Evolutionary conservation across 2,797 vertebrate species (phyloP), one percentile per base, ranked within the genome.

Genomic region (Esox lucius): DNA sequence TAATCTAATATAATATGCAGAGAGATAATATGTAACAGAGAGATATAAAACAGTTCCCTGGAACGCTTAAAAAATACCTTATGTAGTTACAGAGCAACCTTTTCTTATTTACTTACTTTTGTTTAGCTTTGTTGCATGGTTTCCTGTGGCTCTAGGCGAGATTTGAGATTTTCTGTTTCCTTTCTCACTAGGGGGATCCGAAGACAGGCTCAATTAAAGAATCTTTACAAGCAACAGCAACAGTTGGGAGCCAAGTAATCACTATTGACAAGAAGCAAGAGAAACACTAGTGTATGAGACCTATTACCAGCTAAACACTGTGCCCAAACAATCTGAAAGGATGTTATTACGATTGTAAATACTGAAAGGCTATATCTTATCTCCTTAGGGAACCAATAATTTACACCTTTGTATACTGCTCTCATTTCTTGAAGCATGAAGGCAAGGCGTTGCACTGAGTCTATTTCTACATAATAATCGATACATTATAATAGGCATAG

Each of bases 221-320:
- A 78, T 79, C 70, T 78, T 85, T 78, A 79, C 33, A 74, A 85
- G 78, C 72, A 31, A 53, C 74, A 77, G 80, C 76, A 80, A 76
- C 86, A 87, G 79, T 64, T 49, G 73, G 69, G 71, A 87, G 86
- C 83, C 67, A 78, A 83, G 81, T 84, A 85, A 85, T 89, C 86
- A 87, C 75, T 81, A 77, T 66, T 81, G 81, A 78, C 75, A 79
- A 80, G 71, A 80, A 72, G 72, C 78, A 62, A 83, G 49, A 74
- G 79, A 71, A 75, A 66, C 75, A 61, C 75, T 87, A 76, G 81
- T 65, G 76, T 74, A 74, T 76, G 74, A 79, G 75, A 79, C 81
- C 81, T 84, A 84, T 83, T 66, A 77, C 77, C 22, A 66, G 56
- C 71, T 48, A 78, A 81, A 83, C 80, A 74, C 68, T 59, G 67